phyloP scores from a whole-genome alignment of 2,113 vertebrate species.

The Scopus umbretta region DNA sequence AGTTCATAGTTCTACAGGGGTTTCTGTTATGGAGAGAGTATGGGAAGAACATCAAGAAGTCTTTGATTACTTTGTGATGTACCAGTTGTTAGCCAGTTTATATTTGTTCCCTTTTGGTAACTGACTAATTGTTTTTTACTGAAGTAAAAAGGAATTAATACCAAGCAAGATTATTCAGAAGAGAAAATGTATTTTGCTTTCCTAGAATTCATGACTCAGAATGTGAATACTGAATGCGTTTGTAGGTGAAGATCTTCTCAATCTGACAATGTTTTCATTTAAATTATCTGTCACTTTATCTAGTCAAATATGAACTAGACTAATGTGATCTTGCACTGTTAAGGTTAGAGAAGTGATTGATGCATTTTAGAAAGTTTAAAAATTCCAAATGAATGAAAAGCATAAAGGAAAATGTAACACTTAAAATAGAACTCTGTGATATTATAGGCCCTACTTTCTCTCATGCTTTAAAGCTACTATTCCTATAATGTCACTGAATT shows the following conservation, averaged over 20 bases:
- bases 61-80: background rate
- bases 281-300: background rate
- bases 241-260: background rate
- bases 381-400: background rate
- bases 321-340: background rate
- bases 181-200: conserved; percentile 6
- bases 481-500: background rate
- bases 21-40: background rate
- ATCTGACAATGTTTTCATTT: background rate
- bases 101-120: background rate
- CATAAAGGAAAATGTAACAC: background rate
- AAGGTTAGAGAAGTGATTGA: background rate
- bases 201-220: background rate
- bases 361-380: background rate
- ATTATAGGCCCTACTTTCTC: background rate
- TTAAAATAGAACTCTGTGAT: background rate
- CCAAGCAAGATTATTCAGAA: background rate
- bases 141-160: background rate
- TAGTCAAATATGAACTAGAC: background rate
- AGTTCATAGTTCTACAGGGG: background rate
- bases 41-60: background rate
- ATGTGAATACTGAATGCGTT: background rate
- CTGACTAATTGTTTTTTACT: background rate
- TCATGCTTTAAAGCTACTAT: background rate
- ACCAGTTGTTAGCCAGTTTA: background rate